phyloP scores from a whole-genome alignment of 2,113 vertebrate genomes.

The Rhabdornis inornatus region DNA sequence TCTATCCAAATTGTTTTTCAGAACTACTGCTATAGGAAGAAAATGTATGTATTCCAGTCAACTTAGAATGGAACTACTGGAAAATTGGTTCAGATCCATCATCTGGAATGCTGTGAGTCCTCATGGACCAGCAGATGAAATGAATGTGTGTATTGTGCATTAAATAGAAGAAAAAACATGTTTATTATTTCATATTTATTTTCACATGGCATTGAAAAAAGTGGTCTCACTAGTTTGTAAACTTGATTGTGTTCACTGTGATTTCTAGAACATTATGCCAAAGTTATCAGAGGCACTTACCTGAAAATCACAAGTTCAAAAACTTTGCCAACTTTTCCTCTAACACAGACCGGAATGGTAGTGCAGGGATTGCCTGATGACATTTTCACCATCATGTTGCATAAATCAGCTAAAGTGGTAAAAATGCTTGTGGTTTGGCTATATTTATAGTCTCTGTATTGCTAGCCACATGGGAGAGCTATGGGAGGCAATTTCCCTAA shows the following conservation, averaged over 20 bases:
- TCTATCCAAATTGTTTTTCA: background rate
- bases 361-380: background rate
- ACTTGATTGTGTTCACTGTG: background rate
- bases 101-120: background rate
- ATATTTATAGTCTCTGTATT: slow-evolving; percentile 10
- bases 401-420: slow-evolving; percentile 51
- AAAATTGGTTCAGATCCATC: background rate
- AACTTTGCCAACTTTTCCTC: background rate
- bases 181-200: background rate
- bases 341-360: background rate
- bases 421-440: slow-evolving; percentile 55
- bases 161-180: background rate
- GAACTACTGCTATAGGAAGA: background rate
- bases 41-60: background rate
- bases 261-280: background rate
- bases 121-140: background rate
- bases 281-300: background rate
- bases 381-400: background rate
- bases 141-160: background rate
- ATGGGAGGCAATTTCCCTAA: slow-evolving; percentile 19
- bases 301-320: background rate
- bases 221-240: background rate
- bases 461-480: slow-evolving; percentile 31
- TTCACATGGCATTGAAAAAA: background rate
- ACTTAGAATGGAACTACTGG: background rate